A percentile compares a stretch with the other conserved stretches of the same genome.
These are phyloP conservation scores for Copidosoma floridanum DNA, from an alignment of 1,140 invertebrate genomes.

Conservation along the genomic window DNA sequence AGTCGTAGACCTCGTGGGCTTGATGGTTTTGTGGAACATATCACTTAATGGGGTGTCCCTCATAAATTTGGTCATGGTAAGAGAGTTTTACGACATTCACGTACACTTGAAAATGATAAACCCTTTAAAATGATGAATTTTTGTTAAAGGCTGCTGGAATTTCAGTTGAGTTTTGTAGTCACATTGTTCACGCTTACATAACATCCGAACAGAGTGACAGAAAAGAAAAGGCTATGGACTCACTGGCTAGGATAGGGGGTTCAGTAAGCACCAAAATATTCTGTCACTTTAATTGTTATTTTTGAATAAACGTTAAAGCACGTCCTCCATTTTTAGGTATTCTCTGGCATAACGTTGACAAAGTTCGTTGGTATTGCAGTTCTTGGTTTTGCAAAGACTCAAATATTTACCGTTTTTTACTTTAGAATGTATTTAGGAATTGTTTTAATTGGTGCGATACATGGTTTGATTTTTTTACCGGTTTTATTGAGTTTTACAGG, in stretches of 20 bases:
- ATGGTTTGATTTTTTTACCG: slow-evolving; percentile 94
- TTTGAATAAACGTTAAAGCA: neutral
- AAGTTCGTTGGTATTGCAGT: slow-evolving; percentile 96
- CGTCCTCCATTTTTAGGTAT: slow-evolving; percentile 53
- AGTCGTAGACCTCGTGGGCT: slow-evolving; percentile 81
- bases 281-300: neutral
- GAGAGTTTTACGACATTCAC: slow-evolving; percentile 25
- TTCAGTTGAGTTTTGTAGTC: slow-evolving; percentile 98
- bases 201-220: slow-evolving; percentile 70
- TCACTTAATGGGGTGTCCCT: slow-evolving; percentile 95
- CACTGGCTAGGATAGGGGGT: slow-evolving; percentile 88
- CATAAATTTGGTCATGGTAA: slow-evolving; percentile 97
- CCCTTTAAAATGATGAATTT: neutral
- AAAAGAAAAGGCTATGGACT: slow-evolving; percentile 75
- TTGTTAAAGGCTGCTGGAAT: slow-evolving; percentile 85
- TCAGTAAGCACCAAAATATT: slow-evolving; percentile 58
- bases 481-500: slow-evolving; percentile 94
- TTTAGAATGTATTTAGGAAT: slow-evolving; percentile 98
- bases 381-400: slow-evolving; percentile 91
- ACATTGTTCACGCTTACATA: slow-evolving; percentile 91
- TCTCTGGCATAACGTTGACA: slow-evolving; percentile 95
- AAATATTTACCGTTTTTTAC: slow-evolving; percentile 96
- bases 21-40: slow-evolving; percentile 98
- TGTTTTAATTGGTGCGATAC: slow-evolving; percentile 89
- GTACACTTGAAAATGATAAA: no score